Evolutionary conservation across 2,113 vertebrate genomes (phyloP), one percentile per base, ranked within the genome.

Genomic region (Aythya baeri): DNA sequence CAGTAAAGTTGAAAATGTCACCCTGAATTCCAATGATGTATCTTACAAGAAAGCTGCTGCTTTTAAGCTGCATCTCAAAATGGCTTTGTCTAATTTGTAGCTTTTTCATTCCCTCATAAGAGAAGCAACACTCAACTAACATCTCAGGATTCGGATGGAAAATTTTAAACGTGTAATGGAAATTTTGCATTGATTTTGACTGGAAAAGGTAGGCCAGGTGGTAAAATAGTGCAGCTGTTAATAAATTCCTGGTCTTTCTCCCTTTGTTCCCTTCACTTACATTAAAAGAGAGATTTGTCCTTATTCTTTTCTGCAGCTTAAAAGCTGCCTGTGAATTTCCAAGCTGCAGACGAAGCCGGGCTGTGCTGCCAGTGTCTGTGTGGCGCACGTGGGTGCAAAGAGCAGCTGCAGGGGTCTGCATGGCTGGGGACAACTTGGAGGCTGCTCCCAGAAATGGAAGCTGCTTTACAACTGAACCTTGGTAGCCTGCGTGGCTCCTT

Each of bases 31-130:
- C 44, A 66, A 31, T 41, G 58, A 59, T 73, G 82, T 52, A 55
- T 29, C 59, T 94, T 96, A 65, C 57, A 88, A 81, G 76, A 95
- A 93, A 86, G 88, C 83, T 91, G 5, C 78, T 78, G 85, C 72
- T 94, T 88, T 94, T 68, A 91, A 90, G 76, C 41, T 86, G 6
- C 13, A 7, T 72, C 59, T 88, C 65, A n/a, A 65, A 49, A 59
- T 72, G 49, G 16, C 34, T 93, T 93, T 88, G 38, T 90, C 21
- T 34, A 27, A 62, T 65, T 65, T 89, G 31, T 49, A 80, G 32
- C 36, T 67, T 90, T 87, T 91, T 81, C n/a, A 20, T 76, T 84
- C 34, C 44, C 44, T 93, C 23, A 20, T 78, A 67, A 74, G 93
- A 86, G 44, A 93, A 74, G 36, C 55, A 72, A 6, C 38, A n/a